Evolutionary conservation across 2,888 invertebrate genomes (phyloP).

Genomic region (Scaptomyza parva): DNA sequence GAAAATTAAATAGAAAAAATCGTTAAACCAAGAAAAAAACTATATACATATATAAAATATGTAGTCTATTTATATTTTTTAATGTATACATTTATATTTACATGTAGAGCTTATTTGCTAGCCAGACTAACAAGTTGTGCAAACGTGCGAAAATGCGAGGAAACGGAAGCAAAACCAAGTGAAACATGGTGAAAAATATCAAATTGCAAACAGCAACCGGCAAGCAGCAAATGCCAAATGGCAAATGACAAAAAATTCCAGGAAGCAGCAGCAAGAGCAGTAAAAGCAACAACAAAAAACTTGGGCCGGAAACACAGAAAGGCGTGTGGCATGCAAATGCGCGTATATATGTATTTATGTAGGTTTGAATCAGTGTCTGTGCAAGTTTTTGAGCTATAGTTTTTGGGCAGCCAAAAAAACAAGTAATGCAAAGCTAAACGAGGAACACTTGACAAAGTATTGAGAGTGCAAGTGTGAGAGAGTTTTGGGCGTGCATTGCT

Average conservation of each 20-base stretch:
- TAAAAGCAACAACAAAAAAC: slow-evolving; percentile 37
- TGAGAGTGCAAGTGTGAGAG: slow-evolving; percentile 23
- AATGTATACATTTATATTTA: slow-evolving; percentile 6
- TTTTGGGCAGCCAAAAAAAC: slow-evolving; percentile 28
- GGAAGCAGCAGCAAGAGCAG: neutral
- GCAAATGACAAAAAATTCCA: slow-evolving; percentile 42
- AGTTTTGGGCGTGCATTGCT: slow-evolving; percentile 23
- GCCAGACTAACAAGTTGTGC: slow-evolving; percentile 64
- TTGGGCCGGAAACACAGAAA: slow-evolving; percentile 52
- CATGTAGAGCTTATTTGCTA: slow-evolving; percentile 45
- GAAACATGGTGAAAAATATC: slow-evolving; percentile 46
- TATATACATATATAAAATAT: neutral
- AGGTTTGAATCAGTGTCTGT: slow-evolving; percentile 13
- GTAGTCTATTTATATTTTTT: neutral
- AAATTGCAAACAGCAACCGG: slow-evolving; percentile 50
- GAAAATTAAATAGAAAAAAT: slow-evolving; percentile 15
- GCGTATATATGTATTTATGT: slow-evolving; percentile 21
- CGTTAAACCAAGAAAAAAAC: neutral
- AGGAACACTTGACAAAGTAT: slow-evolving; percentile 36
- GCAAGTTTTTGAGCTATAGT: slow-evolving; percentile 30
- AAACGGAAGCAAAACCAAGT: slow-evolving; percentile 49
- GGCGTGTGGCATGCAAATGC: slow-evolving; percentile 59
- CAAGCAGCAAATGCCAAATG: slow-evolving; percentile 27
- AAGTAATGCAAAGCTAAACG: slow-evolving; percentile 2
- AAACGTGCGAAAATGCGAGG: slow-evolving; percentile 64